phyloP scores from a whole-genome alignment of 1,140 invertebrate species.

The Callitettix versicolor region DNA sequence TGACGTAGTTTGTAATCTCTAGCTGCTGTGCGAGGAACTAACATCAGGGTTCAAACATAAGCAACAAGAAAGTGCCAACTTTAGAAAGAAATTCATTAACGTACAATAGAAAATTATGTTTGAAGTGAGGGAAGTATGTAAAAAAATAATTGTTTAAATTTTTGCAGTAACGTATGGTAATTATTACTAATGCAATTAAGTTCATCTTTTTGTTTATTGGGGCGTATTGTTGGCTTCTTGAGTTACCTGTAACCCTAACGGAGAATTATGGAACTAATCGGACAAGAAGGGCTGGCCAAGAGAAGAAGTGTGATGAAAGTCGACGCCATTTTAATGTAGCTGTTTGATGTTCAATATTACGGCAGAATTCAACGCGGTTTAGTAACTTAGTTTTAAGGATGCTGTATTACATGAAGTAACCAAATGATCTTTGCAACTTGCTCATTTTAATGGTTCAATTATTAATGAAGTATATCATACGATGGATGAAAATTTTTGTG shows the following conservation, averaged over 20 bases:
- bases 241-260: background rate
- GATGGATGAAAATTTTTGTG: conserved; percentile 37
- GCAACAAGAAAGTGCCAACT: no score
- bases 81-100: no score
- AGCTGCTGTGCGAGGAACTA: no score
- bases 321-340: background rate
- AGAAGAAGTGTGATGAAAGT: background rate
- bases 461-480: background rate
- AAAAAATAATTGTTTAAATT: no score
- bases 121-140: no score
- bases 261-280: background rate
- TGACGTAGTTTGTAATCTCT: no score
- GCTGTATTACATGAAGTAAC: background rate
- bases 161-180: no score
- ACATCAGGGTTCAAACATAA: no score
- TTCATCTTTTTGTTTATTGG: no score
- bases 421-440: background rate
- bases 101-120: no score
- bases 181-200: no score
- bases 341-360: background rate
- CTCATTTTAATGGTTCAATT: background rate
- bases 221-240: background rate
- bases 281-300: background rate
- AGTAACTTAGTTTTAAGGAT: background rate
- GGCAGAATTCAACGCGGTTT: background rate